Base-by-base conservation (phyloP, 1,140 invertebrate species). In the Aricia agestis region DNA sequence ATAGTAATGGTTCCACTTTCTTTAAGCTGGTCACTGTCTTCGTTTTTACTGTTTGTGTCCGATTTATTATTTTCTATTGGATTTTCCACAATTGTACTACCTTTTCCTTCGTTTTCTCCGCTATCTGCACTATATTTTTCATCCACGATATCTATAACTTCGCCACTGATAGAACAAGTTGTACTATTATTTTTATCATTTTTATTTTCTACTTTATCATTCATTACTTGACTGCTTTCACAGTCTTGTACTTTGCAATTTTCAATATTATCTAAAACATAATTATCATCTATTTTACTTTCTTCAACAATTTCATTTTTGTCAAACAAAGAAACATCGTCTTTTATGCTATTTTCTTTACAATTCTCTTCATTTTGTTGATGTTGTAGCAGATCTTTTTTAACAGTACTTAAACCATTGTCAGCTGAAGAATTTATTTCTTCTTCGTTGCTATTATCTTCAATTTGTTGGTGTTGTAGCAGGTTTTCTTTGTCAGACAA, bases 121-220 rank as follows among this genome's bases (percentile, higher is more conserved):
- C 66, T 72, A 61, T 19, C 52, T 42, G 13, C 45, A 52, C 45
- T 52, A 9, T 52, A 5, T 52, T 52, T 52, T 52, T 52, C 45
- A 15, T 52, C 45, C 5, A 9, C 45, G 13, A 70, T 68, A 52
- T 69, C 57, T 19, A 75, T 74, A 4, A 78, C 31, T 65, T 74
- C 72, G 61, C 41, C 4, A 52, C 11, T 42, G 41, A 42, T 3
- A 52, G 45, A 52, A 66, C 32, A 15, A 25, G 11, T 66, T 66
- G 18, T 11, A n/a, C 25, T 15, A 31, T 25, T 2, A 31, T 25
- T 13, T 66, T 31, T 10, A 66, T 31, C 19, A 66, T 9, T 31
- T 66, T 66, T n/a, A n/a, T n/a, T n/a, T n/a, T n/a, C n/a, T n/a
- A n/a, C n/a, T n/a, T n/a, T 19, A 15, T 32, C 25, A 15, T 66